Percentiles rank a stretch among this genome's conserved stretches.
phyloP scores from a whole-genome alignment of 2,888 invertebrate species.

The Mythimna impura region DNA sequence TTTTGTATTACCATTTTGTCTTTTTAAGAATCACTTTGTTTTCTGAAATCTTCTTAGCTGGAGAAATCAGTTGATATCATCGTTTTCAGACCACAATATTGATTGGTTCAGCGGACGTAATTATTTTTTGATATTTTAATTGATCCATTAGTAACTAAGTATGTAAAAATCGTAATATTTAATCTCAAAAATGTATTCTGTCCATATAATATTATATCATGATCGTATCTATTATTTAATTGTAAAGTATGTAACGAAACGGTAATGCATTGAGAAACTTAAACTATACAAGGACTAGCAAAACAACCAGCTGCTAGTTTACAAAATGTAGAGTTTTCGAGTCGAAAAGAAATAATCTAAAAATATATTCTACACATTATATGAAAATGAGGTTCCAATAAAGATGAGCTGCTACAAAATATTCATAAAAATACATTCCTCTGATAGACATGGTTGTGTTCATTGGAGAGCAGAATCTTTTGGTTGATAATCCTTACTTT shows the following conservation, averaged over 20 bases:
- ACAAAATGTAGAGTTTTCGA: constrained; percentile 6
- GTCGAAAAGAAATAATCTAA: constrained; percentile 6
- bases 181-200: constrained; percentile 20
- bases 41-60: neutral
- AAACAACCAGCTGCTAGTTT: neutral
- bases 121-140: constrained; percentile 4
- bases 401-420: constrained; percentile 7
- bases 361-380: constrained; percentile 6
- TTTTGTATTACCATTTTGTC: constrained; percentile 20
- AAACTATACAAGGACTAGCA: neutral
- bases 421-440: constrained; percentile 32
- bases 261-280: neutral
- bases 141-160: constrained; percentile 6
- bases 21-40: constrained; percentile 29
- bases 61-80: constrained; percentile 1
- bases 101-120: constrained; percentile 26
- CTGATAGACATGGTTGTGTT: constrained; percentile 71
- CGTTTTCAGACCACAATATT: constrained; percentile 7
- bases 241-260: neutral
- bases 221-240: constrained; percentile 1
- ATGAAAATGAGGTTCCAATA: constrained; percentile 1
- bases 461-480: constrained; percentile 68
- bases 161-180: constrained; percentile 21
- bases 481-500: constrained; percentile 74
- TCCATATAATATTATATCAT: neutral